Evolutionary conservation across 2,797 vertebrate genomes (phyloP).

Genomic region (Naso thynnoides): DNA sequence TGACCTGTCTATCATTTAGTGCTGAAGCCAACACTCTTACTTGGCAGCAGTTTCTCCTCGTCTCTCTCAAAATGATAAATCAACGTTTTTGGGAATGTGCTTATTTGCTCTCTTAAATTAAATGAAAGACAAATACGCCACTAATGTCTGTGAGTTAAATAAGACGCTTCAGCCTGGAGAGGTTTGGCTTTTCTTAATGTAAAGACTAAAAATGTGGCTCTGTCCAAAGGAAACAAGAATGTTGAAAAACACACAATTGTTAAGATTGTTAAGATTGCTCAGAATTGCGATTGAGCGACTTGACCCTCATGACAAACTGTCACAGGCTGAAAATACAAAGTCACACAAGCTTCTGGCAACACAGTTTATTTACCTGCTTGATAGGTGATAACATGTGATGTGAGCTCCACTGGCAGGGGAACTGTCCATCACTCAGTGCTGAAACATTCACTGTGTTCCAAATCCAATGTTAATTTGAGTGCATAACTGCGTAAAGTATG

Average conservation of each 20-base stretch:
- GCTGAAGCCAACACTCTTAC: neutral
- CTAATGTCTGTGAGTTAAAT: neutral
- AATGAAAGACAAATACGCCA: neutral
- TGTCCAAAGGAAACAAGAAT: too few relatives aligned
- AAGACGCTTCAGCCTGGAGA: neutral
- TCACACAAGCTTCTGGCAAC: neutral
- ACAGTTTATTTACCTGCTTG: neutral
- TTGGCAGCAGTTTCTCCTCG: neutral
- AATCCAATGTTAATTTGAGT: too few relatives aligned
- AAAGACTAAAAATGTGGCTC: neutral
- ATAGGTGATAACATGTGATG: slow-evolving; percentile 3
- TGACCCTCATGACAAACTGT: neutral
- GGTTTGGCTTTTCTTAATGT: neutral
- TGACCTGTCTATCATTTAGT: slow-evolving; percentile 1
- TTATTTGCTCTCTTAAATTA: neutral
- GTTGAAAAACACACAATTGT: too few relatives aligned
- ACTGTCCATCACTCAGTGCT: slow-evolving; percentile 40
- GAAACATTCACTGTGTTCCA: slow-evolving; percentile 11
- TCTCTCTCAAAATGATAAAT: neutral
- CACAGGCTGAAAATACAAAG: neutral
- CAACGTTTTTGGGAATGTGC: neutral
- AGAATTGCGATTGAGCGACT: neutral
- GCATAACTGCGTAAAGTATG: too few relatives aligned
- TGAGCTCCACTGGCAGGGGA: slow-evolving; percentile 7
- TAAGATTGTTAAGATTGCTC: neutral